phyloP scores from a whole-genome alignment of 2,888 invertebrate genomes.

The Eristalis tenax region DNA sequence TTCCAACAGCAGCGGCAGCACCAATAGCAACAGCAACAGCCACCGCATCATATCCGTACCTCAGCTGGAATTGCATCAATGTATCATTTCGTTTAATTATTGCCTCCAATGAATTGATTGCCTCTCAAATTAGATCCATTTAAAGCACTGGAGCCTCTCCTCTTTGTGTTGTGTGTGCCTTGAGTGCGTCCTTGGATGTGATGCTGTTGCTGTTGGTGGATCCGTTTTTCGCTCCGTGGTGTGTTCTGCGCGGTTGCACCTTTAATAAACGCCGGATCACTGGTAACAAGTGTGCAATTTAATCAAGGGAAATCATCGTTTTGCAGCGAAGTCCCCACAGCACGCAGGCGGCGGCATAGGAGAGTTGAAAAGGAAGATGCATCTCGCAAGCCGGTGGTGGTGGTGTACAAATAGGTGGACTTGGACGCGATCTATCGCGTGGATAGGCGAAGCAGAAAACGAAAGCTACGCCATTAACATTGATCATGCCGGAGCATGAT shows the following conservation, averaged over 20 bases:
- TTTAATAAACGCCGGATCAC: constrained; percentile 29
- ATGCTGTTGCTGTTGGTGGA: neutral
- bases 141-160: constrained; percentile 58
- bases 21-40: neutral
- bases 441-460: constrained; percentile 36
- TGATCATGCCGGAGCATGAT: constrained; percentile 44
- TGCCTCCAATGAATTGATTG: constrained; percentile 71
- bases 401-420: constrained; percentile 62
- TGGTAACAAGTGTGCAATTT: constrained; percentile 69
- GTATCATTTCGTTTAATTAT: constrained; percentile 72
- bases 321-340: constrained; percentile 22
- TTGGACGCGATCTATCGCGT: constrained; percentile 48
- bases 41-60: neutral
- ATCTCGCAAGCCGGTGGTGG: constrained; percentile 5
- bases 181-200: neutral
- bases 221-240: neutral
- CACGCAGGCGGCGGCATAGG: constrained; percentile 22
- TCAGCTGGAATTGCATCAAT: constrained; percentile 65
- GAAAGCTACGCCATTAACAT: constrained; percentile 66
- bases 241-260: constrained; percentile 38
- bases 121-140: constrained; percentile 72
- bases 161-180: neutral
- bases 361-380: constrained; percentile 28
- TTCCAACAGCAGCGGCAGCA: neutral
- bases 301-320: constrained; percentile 64